Evolutionary conservation across 2,888 invertebrate species (phyloP), one percentile per base, ranked within the genome.

Genomic region (Imbricaverruca yamaguchii): DNA sequence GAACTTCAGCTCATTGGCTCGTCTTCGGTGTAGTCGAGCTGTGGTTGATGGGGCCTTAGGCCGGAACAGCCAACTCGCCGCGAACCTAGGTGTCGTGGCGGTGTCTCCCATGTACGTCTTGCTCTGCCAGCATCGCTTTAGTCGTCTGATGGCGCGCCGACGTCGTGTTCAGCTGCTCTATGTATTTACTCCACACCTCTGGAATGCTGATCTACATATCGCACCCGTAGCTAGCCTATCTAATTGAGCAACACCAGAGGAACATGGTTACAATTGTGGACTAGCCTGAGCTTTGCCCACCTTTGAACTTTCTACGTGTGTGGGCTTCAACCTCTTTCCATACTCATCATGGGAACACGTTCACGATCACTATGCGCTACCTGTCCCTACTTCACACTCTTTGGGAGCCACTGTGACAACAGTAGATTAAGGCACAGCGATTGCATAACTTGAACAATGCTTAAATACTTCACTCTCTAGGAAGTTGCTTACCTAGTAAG

Each of bases 191-290:
- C 53, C 74, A 74, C 74, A 39, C 9, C 53, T 74, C 74, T 74
- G 74, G 74, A 74, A 74, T 74, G 74, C 74, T 74, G 74, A 55
- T 23, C 74, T 74, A 74, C 23, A 11, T 59, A 59, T 13, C 74
- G 55, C 74, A 74, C 74, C 74, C 74, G 53, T 74, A 55, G 53
- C 74, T 74, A 74, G 1, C 39, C 74, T 74, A 74, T 10, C 74
- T 55, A 74, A 55, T 74, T 74, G 74, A 74, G 74, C 74, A 74
- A 74, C 55, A 21, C 74, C 55, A 21, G 55, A 21, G 74, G 74
- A 74, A 74, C 74, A 23, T 10, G 8, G 6, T 39, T 18, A 15
- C 39, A 15, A 55, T 8, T n/a, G 21, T 21, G 3, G 55, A 53
- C 18, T 18, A 15, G 39, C 55, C 18, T 0, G 53, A 53, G 18